These are phyloP conservation scores for Apteryx mantelli DNA, from an alignment of 2,113 vertebrate species.

Conservation along the genomic window DNA sequence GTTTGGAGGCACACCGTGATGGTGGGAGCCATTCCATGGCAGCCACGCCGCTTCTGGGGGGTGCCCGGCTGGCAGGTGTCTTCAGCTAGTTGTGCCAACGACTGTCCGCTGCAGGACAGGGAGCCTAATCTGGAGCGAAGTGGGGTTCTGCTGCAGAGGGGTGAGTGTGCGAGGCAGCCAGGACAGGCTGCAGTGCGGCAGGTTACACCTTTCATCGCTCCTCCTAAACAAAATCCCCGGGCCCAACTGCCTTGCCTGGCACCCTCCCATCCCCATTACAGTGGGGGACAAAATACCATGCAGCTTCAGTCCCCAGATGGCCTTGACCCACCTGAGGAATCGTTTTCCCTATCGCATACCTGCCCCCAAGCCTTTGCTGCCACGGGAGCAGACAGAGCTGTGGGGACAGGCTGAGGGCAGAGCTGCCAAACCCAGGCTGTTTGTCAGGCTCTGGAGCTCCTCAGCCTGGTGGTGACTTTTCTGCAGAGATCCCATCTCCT, in stretches of 20 bases:
- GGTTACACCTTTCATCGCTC: neutral
- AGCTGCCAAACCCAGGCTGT: neutral
- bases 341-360: neutral
- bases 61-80: conserved; percentile 61
- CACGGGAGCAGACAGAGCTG: neutral
- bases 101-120: neutral
- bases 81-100: conserved; percentile 57
- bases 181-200: neutral
- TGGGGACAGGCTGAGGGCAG: neutral
- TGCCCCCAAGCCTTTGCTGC: neutral
- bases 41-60: conserved; percentile 64
- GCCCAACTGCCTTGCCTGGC: neutral
- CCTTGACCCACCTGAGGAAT: neutral
- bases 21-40: conserved; percentile 72
- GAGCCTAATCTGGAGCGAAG: neutral
- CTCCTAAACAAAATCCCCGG: neutral
- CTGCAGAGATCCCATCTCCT: neutral
- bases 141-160: neutral
- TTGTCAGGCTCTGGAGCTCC: neutral
- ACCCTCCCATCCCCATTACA: neutral
- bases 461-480: neutral
- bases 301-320: neutral
- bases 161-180: conserved; percentile 4
- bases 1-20: conserved; percentile 39
- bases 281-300: neutral